Percentiles rank a stretch among this genome's conserved stretches.
Evolutionary conservation across 2,113 vertebrate genomes (phyloP).

Genomic region (Pogona vitticeps): DNA sequence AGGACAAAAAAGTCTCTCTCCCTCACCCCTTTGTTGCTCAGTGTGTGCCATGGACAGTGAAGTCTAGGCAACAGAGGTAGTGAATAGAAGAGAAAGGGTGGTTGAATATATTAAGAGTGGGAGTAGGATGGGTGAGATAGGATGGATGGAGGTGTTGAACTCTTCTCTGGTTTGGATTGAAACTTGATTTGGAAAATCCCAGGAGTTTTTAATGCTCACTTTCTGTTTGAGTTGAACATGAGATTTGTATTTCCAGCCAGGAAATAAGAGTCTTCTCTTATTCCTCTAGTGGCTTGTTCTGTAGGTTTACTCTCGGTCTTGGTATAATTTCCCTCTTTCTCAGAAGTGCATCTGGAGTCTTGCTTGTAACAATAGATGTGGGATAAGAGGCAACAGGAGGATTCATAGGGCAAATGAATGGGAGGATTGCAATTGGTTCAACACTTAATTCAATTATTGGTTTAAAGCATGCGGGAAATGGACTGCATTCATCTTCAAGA

Average conservation of each 20-base stretch:
- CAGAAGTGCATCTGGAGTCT: not conserved
- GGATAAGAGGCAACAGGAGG: not conserved
- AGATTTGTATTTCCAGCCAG: not conserved
- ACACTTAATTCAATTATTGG: not conserved
- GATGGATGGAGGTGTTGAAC: not conserved
- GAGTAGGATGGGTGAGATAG: not conserved
- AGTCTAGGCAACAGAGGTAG: too few species aligned
- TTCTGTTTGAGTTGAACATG: not conserved
- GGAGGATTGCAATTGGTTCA: not conserved
- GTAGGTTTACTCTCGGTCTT: not conserved
- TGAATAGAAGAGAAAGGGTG: too few species aligned
- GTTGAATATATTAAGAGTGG: not conserved
- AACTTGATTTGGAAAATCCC: not conserved
- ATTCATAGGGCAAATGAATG: not conserved
- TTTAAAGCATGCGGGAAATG: not conserved
- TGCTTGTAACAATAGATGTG: not conserved
- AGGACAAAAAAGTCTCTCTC: not conserved
- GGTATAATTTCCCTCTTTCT: not conserved
- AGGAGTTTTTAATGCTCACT: too few species aligned
- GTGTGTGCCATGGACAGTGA: too few species aligned
- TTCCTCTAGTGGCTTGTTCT: not conserved
- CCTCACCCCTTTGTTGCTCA: too few species aligned
- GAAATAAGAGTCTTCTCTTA: too few species aligned
- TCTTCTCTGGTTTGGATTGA: not conserved
- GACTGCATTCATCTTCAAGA: too few species aligned